Base-by-base conservation (phyloP, 1,140 invertebrate species). In the Hypsibius dujardini region DNA sequence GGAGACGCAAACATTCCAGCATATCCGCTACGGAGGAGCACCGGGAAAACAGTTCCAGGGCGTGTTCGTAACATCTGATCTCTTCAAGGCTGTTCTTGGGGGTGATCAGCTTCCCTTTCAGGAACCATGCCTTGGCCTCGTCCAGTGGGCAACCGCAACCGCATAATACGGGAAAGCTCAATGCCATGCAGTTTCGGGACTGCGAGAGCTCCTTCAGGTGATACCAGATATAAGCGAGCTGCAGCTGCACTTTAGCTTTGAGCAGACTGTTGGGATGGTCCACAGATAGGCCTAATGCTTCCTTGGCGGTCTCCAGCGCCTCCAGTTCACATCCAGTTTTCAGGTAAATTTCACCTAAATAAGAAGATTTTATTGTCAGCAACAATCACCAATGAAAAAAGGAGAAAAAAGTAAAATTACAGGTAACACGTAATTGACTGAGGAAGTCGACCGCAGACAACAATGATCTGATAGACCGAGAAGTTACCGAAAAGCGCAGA, bases 51-150 rank as follows among this genome's bases (percentile, higher is more conserved):
- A 42, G 3, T 42, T 67, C 7, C 3, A 67, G 62, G 3, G 62
- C 62, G 3, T 42, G 62, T 67, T 67, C 62, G 42, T 14, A 67
- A n/a, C n/a, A n/a, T n/a, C n/a, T n/a, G n/a, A n/a, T n/a, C n/a
- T n/a, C n/a, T n/a, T n/a, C n/a, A n/a, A n/a, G n/a, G 45, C 42
- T 14, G 62, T 67, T 7, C 62, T 14, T 3, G 3, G 42, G 3
- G 42, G 7, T 67, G 7, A 67, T 12, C 62, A 67, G 62, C 7
- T 14, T 7, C 62, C 62, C 62, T 67, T 42, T 7, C 7, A 67
- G 62, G 45, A 14, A 67, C 62, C 62, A 67, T 3, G 42, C 62
- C 45, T 42, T 12, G 3, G 7, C 62, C 45, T 67, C 7, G 42
- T 67, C 62, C 42, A 3, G 7, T 42, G 62, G 7, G 62, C 45